Base-by-base conservation (phyloP, 2,113 vertebrate species). In the Dasyurus viverrinus region DNA sequence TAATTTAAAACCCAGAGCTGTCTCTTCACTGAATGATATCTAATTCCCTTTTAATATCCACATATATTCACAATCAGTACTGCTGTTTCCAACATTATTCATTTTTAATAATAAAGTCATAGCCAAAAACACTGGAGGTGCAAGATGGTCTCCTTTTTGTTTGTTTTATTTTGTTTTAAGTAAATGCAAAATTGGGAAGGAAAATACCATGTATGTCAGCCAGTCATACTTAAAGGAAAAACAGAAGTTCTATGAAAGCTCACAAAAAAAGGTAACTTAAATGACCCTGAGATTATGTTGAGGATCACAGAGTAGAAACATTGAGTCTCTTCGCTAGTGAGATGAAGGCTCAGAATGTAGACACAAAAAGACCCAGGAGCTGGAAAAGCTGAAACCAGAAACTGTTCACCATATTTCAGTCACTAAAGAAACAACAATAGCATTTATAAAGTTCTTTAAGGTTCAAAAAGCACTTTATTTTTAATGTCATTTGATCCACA, bases 1-100 rank as follows among this genome's bases (percentile, higher is more conserved):
- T 84, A 84, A 84, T 84, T 84, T 84, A 84, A 84, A 84, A 84
- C 68, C n/a, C 68, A 84, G n/a, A 84, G n/a, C n/a, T 84, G 68
- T 84, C 68, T 84, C 16, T 84, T 84, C 68, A 84, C 68, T 84
- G 68, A 16, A 19, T 84, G 36, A 84, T 42, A 16, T 84, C 68
- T 84, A 84, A 42, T 84, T 84, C n/a, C n/a, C n/a, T 84, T 84
- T 84, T 84, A 84, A 84, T 84, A 84, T 42, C 68, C n/a, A 84
- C 19, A 84, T 42, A 84, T 84, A 84, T 84, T 84, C 68, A 84
- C 68, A 84, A 84, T 84, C 68, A 84, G 68, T 84, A 84, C 68
- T 84, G 16, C n/a, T 84, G n/a, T 23, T 84, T 84, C n/a, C n/a
- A 84, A 42, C 68, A 84, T 84, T 23, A 84, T 84, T 84, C 68